Evolutionary conservation across 2,113 vertebrate genomes (phyloP).

Genomic region (Catharus bicknelli): DNA sequence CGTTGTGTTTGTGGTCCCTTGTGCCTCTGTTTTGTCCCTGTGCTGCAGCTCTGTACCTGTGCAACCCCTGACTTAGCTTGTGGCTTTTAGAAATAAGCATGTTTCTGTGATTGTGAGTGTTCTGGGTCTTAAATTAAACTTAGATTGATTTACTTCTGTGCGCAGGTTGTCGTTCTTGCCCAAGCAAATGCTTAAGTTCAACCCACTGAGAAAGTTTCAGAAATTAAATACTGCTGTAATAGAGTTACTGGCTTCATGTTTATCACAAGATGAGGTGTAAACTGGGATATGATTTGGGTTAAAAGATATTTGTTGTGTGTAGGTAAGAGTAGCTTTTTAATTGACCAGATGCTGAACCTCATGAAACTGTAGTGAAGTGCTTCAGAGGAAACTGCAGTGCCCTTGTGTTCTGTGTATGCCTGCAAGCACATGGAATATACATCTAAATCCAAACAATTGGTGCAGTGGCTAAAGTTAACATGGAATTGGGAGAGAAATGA

Average conservation of each 20-base stretch:
- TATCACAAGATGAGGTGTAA: accelerated
- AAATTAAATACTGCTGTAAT: background rate
- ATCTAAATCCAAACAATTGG: background rate
- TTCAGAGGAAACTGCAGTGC: background rate
- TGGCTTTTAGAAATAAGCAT: background rate
- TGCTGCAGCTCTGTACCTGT: background rate
- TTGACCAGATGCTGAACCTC: background rate
- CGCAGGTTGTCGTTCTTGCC: background rate
- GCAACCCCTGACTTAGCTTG: background rate
- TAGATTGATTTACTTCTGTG: accelerated
- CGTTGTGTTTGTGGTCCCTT: background rate
- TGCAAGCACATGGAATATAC: accelerated
- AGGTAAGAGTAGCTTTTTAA: background rate
- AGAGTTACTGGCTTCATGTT: accelerated
- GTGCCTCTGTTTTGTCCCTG: accelerated
- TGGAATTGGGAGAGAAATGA: background rate
- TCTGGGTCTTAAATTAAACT: background rate
- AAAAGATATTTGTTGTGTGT: background rate
- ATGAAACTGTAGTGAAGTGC: accelerated
- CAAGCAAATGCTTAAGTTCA: background rate
- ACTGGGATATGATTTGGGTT: background rate
- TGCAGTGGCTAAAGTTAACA: background rate
- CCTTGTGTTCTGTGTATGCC: background rate
- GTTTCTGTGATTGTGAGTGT: background rate
- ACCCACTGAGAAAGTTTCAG: background rate